Evolutionary conservation across 2,888 invertebrate species (phyloP).

Genomic region (Luperina testacea): DNA sequence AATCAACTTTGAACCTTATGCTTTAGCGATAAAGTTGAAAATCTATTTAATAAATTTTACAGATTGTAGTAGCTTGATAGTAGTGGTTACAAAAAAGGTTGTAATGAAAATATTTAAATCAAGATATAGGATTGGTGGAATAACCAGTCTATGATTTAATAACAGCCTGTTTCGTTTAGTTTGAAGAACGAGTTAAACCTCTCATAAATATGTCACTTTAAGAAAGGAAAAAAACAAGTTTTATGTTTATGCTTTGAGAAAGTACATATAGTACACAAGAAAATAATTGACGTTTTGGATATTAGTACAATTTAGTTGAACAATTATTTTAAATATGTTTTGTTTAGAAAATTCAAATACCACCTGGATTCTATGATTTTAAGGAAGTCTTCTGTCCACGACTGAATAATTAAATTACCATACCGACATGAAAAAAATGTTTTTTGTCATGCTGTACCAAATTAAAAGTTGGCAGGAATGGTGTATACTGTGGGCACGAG

Average conservation of each 20-base stretch:
- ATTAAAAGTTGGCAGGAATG: conserved; percentile 16
- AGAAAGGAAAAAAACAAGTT: neutral
- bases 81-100: conserved; percentile 35
- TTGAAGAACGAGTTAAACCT: neutral
- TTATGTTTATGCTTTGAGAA: neutral
- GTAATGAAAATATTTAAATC: neutral
- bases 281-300: neutral
- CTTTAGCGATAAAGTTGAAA: no score
- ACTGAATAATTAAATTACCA: neutral
- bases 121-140: neutral
- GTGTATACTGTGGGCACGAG: neutral
- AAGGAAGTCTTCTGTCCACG: neutral
- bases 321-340: neutral
- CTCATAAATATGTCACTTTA: neutral
- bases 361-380: neutral
- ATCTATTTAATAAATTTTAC: no score
- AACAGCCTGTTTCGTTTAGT: conserved; percentile 3
- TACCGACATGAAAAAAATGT: neutral
- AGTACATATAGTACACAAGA: no score
- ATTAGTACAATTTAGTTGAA: neutral
- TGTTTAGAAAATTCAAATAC: neutral
- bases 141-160: neutral
- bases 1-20: no score
- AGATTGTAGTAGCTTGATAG: neutral
- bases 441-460: conserved; percentile 8